phyloP scores from a whole-genome alignment of 2,113 vertebrate species.

The Anoura caudifer region DNA sequence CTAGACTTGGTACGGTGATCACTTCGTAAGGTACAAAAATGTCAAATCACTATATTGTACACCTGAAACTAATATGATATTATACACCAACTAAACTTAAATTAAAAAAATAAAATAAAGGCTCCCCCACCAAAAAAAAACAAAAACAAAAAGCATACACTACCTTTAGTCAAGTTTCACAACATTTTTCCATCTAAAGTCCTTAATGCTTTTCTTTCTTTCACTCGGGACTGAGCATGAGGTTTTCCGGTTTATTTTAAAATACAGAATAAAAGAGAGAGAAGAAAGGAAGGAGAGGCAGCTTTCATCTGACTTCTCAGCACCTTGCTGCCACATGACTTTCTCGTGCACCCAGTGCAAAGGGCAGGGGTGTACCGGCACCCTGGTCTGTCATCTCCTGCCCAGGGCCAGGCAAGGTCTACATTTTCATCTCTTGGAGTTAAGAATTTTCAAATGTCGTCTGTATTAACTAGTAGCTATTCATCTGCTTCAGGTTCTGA shows the following conservation, averaged over 20 bases:
- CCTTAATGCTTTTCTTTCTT: conserved; percentile 30
- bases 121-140: neutral
- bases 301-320: neutral
- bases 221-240: conserved; percentile 46
- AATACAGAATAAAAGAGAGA: neutral
- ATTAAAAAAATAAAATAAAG: neutral
- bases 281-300: neutral
- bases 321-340: neutral
- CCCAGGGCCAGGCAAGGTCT: neutral
- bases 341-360: accelerated
- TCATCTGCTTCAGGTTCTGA: neutral
- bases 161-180: neutral
- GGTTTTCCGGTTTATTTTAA: conserved; percentile 61
- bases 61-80: neutral
- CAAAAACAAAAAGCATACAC: neutral
- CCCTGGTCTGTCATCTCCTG: neutral
- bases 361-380: neutral
- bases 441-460: neutral
- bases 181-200: neutral
- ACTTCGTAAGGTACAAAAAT: neutral
- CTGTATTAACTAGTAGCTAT: neutral
- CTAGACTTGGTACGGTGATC: neutral
- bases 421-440: neutral
- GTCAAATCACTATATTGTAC: neutral
- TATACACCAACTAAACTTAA: neutral